Conservation (phyloP, 1,140 invertebrate genomes). For the Drosophila bocki region DNA sequence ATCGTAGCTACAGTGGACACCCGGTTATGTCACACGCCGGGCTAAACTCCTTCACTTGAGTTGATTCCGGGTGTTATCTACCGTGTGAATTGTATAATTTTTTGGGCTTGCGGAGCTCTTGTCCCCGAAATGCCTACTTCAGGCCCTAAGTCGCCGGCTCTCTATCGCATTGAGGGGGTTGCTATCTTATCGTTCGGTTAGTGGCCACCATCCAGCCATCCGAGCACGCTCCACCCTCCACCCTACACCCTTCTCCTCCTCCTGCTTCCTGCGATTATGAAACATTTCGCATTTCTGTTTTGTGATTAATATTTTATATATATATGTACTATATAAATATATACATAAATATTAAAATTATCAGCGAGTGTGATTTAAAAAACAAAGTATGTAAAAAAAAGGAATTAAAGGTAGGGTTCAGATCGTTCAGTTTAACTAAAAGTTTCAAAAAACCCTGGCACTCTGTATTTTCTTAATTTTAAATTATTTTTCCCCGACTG, state of each 20-base stretch:
- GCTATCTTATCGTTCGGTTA: slow-evolving; percentile 54
- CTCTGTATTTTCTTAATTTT: background rate
- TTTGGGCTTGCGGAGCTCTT: slow-evolving; percentile 35
- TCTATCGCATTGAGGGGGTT: slow-evolving; percentile 36
- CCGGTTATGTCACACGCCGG: slow-evolving; percentile 30
- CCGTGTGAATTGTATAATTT: slow-evolving; percentile 31
- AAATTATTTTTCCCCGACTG: background rate
- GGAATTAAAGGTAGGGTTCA: background rate
- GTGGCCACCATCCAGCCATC: slow-evolving; percentile 11
- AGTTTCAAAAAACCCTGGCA: background rate
- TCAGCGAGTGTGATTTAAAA: too few species aligned
- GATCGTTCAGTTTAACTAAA: too few species aligned
- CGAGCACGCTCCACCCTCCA: background rate
- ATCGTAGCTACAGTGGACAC: slow-evolving; percentile 25
- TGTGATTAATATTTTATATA: slow-evolving; percentile 14
- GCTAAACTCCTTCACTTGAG: slow-evolving; percentile 4
- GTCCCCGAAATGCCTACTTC: slow-evolving; percentile 40
- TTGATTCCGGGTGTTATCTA: slow-evolving; percentile 25
- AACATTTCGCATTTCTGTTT: slow-evolving; percentile 59
- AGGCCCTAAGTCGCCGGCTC: slow-evolving; percentile 42
- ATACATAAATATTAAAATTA: too few species aligned
- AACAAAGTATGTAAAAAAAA: background rate
- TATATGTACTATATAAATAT: background rate
- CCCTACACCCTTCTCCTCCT: background rate
- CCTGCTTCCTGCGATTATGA: slow-evolving; percentile 44